A percentile compares a stretch with the other conserved stretches of the same genome.
These are phyloP conservation scores for Rhineura floridana DNA, from an alignment of 2,113 vertebrate species.

Conservation along the genomic window DNA sequence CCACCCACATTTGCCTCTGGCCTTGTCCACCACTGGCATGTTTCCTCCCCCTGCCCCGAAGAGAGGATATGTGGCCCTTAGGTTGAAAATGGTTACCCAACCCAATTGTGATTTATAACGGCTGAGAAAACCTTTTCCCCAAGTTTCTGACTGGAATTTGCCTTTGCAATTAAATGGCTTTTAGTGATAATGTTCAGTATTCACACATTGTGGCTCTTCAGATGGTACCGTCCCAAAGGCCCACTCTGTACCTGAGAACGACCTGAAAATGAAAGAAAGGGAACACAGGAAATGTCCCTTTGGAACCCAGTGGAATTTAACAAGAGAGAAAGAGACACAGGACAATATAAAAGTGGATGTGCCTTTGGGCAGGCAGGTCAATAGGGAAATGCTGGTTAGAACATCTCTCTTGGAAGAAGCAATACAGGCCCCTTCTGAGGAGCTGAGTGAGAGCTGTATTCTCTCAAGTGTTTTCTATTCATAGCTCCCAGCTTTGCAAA, in stretches of 20 bases:
- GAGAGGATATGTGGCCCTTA: too few relatives aligned
- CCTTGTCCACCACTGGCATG: too few relatives aligned
- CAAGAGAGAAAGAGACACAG: neutral
- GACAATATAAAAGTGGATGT: neutral
- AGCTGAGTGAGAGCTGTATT: neutral
- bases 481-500: neutral
- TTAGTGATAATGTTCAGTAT: neutral
- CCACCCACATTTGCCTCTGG: neutral
- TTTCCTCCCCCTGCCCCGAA: too few relatives aligned
- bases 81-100: too few relatives aligned
- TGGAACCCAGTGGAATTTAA: conserved; percentile 1
- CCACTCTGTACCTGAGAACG: neutral
- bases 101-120: too few relatives aligned
- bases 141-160: neutral
- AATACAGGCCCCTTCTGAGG: neutral
- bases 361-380: neutral
- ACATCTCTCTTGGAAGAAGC: neutral
- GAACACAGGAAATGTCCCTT: neutral
- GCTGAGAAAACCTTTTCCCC: neutral
- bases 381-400: neutral
- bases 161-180: neutral
- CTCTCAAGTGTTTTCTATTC: neutral
- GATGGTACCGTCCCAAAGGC: neutral
- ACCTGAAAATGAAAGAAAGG: neutral
- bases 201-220: neutral